Conservation (phyloP, 1,140 invertebrate genomes). For the Trypoxylus dichotomus region DNA sequence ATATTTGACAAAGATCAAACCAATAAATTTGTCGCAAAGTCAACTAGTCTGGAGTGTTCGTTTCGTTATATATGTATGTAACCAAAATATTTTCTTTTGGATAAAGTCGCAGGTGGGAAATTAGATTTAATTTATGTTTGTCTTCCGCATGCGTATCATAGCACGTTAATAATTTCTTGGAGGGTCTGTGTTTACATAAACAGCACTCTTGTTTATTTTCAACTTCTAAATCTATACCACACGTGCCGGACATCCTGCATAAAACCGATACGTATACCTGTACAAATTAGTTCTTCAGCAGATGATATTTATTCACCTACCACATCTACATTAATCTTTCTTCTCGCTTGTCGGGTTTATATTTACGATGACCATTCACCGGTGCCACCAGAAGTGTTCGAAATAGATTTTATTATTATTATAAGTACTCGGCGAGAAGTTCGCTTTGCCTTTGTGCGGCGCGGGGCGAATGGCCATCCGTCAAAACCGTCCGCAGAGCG, state of each 20-base stretch:
- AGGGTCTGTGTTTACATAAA: neutral
- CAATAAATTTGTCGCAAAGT: too few species aligned
- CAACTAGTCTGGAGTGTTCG: too few species aligned
- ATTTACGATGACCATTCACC: conserved; percentile 1
- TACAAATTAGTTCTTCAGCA: neutral
- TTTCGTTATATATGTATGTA: too few species aligned
- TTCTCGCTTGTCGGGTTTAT: neutral
- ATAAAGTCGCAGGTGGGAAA: neutral
- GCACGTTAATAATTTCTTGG: too few species aligned
- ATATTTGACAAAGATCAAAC: too few species aligned
- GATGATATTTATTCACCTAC: neutral
- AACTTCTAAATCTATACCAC: too few species aligned
- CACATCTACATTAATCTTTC: neutral
- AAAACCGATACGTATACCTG: neutral
- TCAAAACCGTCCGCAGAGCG: conserved; percentile 48
- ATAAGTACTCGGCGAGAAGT: neutral
- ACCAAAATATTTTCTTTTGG: neutral
- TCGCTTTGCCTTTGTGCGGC: neutral
- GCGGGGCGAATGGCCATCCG: conserved; percentile 41
- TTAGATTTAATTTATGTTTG: neutral
- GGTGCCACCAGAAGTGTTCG: neutral
- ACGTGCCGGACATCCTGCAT: neutral
- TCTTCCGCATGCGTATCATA: neutral
- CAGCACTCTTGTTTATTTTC: too few species aligned
- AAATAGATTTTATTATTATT: conserved; percentile 22